Conservation (phyloP, 2,113 vertebrate species). For the Balaenoptera acutorostrata region DNA sequence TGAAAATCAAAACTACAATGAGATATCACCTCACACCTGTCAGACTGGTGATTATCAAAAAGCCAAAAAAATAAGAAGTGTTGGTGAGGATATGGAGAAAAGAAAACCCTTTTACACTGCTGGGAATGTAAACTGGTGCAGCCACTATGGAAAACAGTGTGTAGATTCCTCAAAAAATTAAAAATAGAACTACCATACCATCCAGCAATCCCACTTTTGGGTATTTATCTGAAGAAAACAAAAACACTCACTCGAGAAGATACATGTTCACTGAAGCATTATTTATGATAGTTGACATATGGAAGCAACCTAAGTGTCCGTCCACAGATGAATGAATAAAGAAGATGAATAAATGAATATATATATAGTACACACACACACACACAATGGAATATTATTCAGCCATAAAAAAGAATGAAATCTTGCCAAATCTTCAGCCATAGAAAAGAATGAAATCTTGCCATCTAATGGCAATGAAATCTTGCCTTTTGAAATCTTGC, state of each 20-base stretch:
- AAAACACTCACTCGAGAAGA: not conserved
- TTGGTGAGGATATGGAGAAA: not conserved
- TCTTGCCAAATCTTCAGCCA: not conserved
- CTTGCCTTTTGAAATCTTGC: too few species aligned
- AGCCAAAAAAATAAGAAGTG: not conserved
- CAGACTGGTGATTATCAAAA: not conserved
- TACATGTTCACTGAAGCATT: not conserved
- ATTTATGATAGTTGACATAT: not conserved
- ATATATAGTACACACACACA: rapidly evolving
- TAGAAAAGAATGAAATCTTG: not conserved
- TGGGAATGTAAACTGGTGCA: not conserved
- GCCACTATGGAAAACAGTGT: not conserved
- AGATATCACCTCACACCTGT: not conserved
- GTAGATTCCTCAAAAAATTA: not conserved
- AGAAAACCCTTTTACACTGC: too few species aligned
- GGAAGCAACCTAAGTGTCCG: not conserved
- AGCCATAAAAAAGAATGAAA: not conserved
- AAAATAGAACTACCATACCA: not conserved
- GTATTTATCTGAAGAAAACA: not conserved
- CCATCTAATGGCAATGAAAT: too few species aligned
- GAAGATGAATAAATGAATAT: too few species aligned
- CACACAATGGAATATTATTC: not conserved
- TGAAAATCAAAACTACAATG: not conserved
- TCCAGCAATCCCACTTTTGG: not conserved
- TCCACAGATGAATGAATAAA: not conserved